phyloP scores from a whole-genome alignment of 2,797 vertebrate species.

The Microchirus variegatus region DNA sequence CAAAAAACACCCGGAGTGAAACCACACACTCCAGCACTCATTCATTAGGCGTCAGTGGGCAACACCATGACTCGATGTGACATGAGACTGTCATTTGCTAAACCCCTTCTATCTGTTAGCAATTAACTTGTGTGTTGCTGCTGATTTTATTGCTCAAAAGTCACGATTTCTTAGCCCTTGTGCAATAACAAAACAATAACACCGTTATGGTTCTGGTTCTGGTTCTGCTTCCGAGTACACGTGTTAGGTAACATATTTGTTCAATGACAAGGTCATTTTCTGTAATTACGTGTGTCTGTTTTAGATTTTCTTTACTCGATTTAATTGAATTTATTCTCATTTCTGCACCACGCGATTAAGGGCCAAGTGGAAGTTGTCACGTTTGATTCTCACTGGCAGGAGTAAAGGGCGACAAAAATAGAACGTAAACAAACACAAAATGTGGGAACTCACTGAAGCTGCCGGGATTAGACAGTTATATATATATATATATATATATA shows the following conservation, averaged over 20 bases:
- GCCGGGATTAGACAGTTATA: not conserved
- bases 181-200: not conserved
- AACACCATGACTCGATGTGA: conserved; percentile 43
- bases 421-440: too few relatives aligned
- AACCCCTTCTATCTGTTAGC: conserved; percentile 54
- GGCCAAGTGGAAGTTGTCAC: too few relatives aligned
- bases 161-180: not conserved
- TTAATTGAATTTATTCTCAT: too few relatives aligned
- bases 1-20: not conserved
- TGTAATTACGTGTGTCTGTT: too few relatives aligned
- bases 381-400: too few relatives aligned
- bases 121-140: conserved; percentile 58
- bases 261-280: too few relatives aligned
- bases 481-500: too few relatives aligned
- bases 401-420: too few relatives aligned
- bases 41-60: conserved; percentile 29
- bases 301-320: too few relatives aligned
- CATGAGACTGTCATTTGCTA: conserved; percentile 54
- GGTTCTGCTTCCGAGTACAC: too few relatives aligned
- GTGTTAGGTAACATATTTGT: too few relatives aligned
- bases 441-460: not conserved
- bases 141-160: conserved; percentile 34
- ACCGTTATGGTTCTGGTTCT: not conserved
- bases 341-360: too few relatives aligned
- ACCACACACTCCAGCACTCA: conserved; percentile 30